phyloP scores from a whole-genome alignment of 2,113 vertebrate genomes.

The Hylia prasina region DNA sequence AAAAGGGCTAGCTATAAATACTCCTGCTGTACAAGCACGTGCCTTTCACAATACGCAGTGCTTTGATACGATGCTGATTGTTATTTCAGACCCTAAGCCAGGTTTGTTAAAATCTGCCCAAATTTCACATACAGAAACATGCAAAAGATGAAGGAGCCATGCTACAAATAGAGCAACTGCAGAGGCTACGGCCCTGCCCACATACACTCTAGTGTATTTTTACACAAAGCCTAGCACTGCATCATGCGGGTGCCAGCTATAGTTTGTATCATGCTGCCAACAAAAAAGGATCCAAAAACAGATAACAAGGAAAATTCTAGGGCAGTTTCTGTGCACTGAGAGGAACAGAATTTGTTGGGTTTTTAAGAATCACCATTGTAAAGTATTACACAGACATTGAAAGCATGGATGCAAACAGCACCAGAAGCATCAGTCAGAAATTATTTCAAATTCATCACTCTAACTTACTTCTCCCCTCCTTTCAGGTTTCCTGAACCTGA shows the following conservation, averaged over 20 bases:
- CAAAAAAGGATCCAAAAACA: conserved; percentile 10
- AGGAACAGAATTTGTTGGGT: not conserved
- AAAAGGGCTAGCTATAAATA: not conserved
- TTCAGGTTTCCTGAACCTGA: not conserved
- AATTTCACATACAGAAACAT: not conserved
- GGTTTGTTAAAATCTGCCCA: conserved; percentile 15
- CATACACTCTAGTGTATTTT: not conserved
- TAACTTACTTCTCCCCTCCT: not conserved
- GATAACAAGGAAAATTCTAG: conserved; percentile 18
- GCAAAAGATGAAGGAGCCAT: conserved; percentile 4
- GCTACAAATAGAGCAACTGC: conserved; percentile 57
- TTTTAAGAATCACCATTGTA: not conserved
- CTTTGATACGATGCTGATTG: not conserved
- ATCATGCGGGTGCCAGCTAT: conserved; percentile 17
- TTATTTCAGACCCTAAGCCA: not conserved
- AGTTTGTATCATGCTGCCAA: not conserved
- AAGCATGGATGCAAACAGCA: not conserved
- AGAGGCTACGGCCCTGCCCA: not conserved
- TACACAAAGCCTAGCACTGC: conserved; percentile 36
- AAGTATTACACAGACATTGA: not conserved
- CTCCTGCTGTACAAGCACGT: not conserved
- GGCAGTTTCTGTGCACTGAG: not conserved
- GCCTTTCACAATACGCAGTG: not conserved
- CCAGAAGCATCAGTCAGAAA: not conserved
- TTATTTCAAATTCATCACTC: not conserved